Base-by-base conservation (phyloP, 2,797 vertebrate species). In the Lagorchestes hirsutus region DNA sequence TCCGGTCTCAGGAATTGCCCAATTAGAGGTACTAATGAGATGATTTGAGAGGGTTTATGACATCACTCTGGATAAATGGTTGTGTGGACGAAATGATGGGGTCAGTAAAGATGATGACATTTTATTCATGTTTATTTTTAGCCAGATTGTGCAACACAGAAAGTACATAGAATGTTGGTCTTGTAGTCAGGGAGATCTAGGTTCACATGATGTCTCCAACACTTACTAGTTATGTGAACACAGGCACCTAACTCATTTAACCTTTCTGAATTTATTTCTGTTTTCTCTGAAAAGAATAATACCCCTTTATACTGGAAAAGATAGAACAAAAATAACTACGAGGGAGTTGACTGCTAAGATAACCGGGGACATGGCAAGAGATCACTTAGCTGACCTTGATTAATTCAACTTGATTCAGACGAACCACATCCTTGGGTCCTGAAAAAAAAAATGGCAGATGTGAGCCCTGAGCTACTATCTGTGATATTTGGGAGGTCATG, bases 91-190 rank as follows among this genome's bases (percentile, higher is more conserved):
- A 96, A 95, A 67, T 92, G 94, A n/a, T 54, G 93, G 55, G 52
- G 40, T 90, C 27, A 2, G 67, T 97, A 82, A 87, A 90, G 34
- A 94, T 90, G 93, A 90, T 94, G 93, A 95, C 82, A 91, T 27
- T 28, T 95, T 93, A 91, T 9, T 92, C 18, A 18, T 96, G 93
- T 94, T 96, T 97, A 91, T 92, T 94, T 6, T 95, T 31, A 91
- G 16, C 2, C 16, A 93, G 92, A 93, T 34, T 95, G 90, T 90
- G 91, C 22, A 46, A 87, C 3, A 27, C 24, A 87, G 40, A 87
- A 87, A 87, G 22, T 87, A 0, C 18, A 46, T 50, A 11, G 22
- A 87, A 87, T 46, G 74, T 12, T 1, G 24, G 74, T 2, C 31
- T 87, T 50, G 22, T 50, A 87, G 18, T 74, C 9, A 27, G 3